Evolutionary conservation across 2,113 vertebrate genomes (phyloP).

Genomic region (Strix uralensis): DNA sequence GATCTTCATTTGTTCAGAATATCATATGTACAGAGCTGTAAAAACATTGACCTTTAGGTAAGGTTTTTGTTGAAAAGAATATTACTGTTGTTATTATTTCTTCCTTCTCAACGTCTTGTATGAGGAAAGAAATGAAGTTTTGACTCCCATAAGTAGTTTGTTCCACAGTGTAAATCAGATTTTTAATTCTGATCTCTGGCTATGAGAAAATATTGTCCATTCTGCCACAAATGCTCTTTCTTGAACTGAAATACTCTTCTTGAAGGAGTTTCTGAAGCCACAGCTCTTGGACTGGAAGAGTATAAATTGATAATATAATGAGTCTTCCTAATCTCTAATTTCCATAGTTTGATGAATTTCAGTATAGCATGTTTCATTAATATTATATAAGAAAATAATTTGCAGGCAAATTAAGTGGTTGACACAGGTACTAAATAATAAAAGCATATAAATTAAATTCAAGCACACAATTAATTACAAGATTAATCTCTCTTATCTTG

Average conservation of each 20-base stretch:
- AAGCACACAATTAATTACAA: slow-evolving; percentile 41
- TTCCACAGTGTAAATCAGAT: background rate
- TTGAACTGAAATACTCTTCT: background rate
- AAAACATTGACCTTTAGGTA: background rate
- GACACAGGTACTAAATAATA: slow-evolving; percentile 64
- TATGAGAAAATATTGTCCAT: background rate
- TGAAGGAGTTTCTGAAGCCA: background rate
- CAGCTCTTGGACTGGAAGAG: background rate
- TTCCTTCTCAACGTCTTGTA: background rate
- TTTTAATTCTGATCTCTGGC: background rate
- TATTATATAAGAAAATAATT: slow-evolving; percentile 44
- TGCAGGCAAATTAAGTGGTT: slow-evolving; percentile 56
- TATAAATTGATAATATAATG: slow-evolving; percentile 5
- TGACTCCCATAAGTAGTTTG: background rate
- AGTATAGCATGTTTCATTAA: slow-evolving; percentile 38
- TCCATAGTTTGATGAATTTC: slow-evolving; percentile 51
- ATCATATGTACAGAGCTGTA: background rate
- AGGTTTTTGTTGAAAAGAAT: background rate
- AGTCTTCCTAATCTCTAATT: slow-evolving; percentile 32
- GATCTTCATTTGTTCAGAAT: background rate
- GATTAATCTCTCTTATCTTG: background rate
- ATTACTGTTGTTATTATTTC: background rate
- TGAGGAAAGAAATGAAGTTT: background rate
- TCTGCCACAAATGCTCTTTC: background rate
- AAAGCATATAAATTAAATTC: slow-evolving; percentile 55